Base-by-base conservation (phyloP, 2,797 vertebrate species). In the Ambastaia sidthimunki region DNA sequence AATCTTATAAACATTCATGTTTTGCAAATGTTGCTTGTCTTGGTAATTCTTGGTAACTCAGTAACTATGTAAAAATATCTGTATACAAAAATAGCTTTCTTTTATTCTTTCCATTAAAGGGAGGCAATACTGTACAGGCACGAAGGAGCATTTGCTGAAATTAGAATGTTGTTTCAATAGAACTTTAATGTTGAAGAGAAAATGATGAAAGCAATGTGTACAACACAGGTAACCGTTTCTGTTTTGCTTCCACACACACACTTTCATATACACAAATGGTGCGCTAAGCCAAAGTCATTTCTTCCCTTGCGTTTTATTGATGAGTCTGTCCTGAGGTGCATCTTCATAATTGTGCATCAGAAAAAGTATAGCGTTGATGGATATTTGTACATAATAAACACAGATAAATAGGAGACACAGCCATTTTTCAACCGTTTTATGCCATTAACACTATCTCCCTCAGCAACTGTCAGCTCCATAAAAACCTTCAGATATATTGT, bases 401-500 rank as follows among this genome's bases (percentile, higher is more conserved):
- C 83, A 89, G 89, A 89, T 82, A 87, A 94, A 90, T 88, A 83
- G 88, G 87, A 84, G 84, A 71, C 77, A 52, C 82, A 69, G 69
- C 88, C 88, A 92, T 94, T 92, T 86, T 89, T 94, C 92, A 93
- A 91, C 87, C 88, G 89, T 92, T 93, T 93, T 92, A 91, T 86
- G 80, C 90, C 89, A 93, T 94, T 94, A 93, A 92, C 90, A 91
- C 86, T 74, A 86, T 89, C 91, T 91, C 89, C 88, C 87, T 85
- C 84, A 86, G 88, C 88, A 88, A 90, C 87, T 91, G 90, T 92
- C 93, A 93, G 91, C 91, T 84, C 89, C 90, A 92, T 93, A 93
- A 93, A 94, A 91, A 84, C 83, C 90, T 90, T 89, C 89, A 90
- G 91, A 93, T 93, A 92, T 92, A 93, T 94, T 92, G 92, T 91